phyloP scores from a whole-genome alignment of 2,113 vertebrate species.

The Spilogale gracilis region DNA sequence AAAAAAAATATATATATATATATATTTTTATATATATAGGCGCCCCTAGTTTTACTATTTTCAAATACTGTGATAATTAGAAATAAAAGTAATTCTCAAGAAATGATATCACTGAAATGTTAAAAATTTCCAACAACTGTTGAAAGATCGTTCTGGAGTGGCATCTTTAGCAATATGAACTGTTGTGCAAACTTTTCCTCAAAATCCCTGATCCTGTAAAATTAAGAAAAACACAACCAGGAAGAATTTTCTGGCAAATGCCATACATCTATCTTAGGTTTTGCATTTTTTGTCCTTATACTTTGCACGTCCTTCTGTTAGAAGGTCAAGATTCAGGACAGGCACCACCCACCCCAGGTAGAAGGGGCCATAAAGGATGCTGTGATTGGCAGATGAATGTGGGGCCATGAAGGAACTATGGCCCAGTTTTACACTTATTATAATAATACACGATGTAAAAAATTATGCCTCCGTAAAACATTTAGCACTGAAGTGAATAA shows the following conservation, averaged over 20 bases:
- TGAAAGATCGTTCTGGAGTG: too few relatives aligned
- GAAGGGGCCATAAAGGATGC: neutral
- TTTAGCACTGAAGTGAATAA: neutral
- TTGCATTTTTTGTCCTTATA: neutral
- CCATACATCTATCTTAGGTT: neutral
- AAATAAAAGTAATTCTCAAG: neutral
- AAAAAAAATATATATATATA: too few relatives aligned
- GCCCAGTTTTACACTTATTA: neutral
- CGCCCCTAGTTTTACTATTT: too few relatives aligned
- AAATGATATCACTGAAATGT: neutral
- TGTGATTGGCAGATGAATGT: neutral
- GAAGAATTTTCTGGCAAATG: neutral
- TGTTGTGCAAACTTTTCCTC: neutral
- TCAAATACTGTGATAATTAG: neutral
- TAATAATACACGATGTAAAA: neutral
- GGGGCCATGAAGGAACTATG: neutral
- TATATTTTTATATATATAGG: too few relatives aligned
- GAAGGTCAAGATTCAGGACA: neutral
- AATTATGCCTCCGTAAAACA: neutral
- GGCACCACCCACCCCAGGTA: neutral
- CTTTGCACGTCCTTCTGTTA: neutral
- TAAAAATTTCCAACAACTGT: neutral
- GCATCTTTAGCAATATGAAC: neutral
- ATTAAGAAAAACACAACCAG: neutral
- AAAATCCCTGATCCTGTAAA: neutral